Conservation (phyloP, 2,888 invertebrate genomes). For the Elmis aenea region DNA sequence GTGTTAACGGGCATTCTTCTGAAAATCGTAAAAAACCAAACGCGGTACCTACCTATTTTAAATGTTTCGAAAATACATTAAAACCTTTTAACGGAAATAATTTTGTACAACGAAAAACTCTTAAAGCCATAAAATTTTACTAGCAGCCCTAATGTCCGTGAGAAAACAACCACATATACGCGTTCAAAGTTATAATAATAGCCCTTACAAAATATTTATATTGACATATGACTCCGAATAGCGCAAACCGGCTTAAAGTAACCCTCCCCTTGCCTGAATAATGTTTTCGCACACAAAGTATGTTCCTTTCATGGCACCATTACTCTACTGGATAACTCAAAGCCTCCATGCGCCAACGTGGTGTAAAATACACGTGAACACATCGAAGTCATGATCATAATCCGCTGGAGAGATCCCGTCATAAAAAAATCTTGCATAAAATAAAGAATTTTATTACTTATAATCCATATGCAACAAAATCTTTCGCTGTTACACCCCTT, state of each 20-base stretch:
- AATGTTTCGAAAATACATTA: too few species aligned
- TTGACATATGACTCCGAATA: slow-evolving; percentile 43
- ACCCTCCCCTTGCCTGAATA: slow-evolving; percentile 5
- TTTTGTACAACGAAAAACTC: slow-evolving; percentile 19
- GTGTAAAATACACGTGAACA: slow-evolving; percentile 18
- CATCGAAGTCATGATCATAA: slow-evolving; percentile 21
- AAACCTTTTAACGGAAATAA: slow-evolving; percentile 20
- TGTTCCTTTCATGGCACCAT: slow-evolving; percentile 8
- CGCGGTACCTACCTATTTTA: too few species aligned
- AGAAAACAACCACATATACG: slow-evolving; percentile 42
- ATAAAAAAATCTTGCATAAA: slow-evolving; percentile 19
- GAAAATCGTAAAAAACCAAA: too few species aligned
- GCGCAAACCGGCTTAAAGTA: slow-evolving; percentile 25
- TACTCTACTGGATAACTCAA: too few species aligned
- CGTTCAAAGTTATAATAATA: slow-evolving; percentile 36
- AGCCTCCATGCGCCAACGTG: slow-evolving; percentile 17
- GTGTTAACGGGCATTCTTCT: too few species aligned
- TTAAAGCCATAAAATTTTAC: slow-evolving; percentile 21
- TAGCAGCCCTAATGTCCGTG: slow-evolving; percentile 41
- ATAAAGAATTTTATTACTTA: slow-evolving; percentile 20
- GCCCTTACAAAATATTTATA: slow-evolving; percentile 45
- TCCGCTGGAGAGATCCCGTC: slow-evolving; percentile 14
- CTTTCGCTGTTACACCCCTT: slow-evolving; percentile 12
- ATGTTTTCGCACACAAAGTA: slow-evolving; percentile 1
- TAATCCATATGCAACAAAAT: slow-evolving; percentile 15